phyloP scores from a whole-genome alignment of 2,113 vertebrate species.

The Corapipo altera region DNA sequence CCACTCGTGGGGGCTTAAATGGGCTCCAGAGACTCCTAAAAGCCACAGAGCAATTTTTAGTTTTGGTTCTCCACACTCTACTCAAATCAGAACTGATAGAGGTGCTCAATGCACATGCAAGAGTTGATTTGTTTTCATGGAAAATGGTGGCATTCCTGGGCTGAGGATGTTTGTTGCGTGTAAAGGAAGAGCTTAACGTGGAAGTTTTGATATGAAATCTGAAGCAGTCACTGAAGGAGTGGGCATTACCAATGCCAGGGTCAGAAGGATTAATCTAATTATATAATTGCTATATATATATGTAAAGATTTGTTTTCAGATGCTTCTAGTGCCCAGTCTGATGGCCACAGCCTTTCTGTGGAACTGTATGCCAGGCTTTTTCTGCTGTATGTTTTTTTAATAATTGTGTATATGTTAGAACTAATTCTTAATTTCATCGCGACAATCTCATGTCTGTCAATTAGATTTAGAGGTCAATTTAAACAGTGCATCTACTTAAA shows the following conservation, averaged over 20 bases:
- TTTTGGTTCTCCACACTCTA: neutral
- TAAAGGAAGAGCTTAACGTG: neutral
- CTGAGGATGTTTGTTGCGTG: neutral
- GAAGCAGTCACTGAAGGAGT: neutral
- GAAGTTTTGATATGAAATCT: neutral
- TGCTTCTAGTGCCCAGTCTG: neutral
- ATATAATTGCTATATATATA: fast-evolving
- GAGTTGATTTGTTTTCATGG: neutral
- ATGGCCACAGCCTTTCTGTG: neutral
- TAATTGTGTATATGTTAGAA: neutral
- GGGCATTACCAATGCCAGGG: neutral
- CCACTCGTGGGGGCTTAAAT: neutral
- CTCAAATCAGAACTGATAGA: neutral
- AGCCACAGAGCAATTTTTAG: neutral
- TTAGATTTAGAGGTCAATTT: neutral
- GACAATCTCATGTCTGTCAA: neutral
- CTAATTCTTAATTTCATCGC: neutral
- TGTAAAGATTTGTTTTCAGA: neutral
- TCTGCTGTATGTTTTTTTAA: neutral
- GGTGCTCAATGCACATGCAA: fast-evolving
- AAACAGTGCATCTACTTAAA: neutral
- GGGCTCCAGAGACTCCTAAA: neutral
- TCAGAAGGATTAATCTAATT: neutral
- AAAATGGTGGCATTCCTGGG: neutral
- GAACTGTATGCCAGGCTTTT: neutral